Conservation (phyloP, 2,113 vertebrate species). For the Nycticorax nycticorax region DNA sequence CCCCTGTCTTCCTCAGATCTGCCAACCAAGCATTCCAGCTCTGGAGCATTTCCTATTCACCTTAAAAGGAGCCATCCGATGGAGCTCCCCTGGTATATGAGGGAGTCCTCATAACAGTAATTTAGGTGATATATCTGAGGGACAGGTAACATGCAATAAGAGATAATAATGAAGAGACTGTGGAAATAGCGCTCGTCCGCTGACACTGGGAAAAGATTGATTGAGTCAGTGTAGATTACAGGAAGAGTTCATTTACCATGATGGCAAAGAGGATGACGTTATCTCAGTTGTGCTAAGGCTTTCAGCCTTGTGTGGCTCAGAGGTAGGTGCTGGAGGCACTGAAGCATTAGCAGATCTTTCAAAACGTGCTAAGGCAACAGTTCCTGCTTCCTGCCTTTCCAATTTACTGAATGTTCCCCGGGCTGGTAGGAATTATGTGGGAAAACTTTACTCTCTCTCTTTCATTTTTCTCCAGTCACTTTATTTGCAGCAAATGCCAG, state of each 20-base stretch:
- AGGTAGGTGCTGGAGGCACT: background rate
- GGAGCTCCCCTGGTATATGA: background rate
- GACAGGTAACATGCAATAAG: background rate
- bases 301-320: background rate
- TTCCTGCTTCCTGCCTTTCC: background rate
- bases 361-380: background rate
- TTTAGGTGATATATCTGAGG: background rate
- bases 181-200: background rate
- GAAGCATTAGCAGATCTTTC: background rate
- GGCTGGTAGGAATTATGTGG: background rate
- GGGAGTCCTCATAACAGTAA: background rate
- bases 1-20: background rate
- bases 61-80: background rate
- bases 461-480: background rate
- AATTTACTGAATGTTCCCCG: background rate
- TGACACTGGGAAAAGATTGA: background rate
- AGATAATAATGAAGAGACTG: background rate
- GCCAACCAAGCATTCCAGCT: background rate
- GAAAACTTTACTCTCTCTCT: background rate
- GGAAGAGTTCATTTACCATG: background rate
- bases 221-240: background rate
- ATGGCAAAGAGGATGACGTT: background rate
- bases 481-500: background rate
- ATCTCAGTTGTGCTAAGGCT: background rate
- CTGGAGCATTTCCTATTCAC: background rate